Base-by-base conservation (phyloP, 92 coral and sea anemone genomes). In the Ricordea florida region DNA sequence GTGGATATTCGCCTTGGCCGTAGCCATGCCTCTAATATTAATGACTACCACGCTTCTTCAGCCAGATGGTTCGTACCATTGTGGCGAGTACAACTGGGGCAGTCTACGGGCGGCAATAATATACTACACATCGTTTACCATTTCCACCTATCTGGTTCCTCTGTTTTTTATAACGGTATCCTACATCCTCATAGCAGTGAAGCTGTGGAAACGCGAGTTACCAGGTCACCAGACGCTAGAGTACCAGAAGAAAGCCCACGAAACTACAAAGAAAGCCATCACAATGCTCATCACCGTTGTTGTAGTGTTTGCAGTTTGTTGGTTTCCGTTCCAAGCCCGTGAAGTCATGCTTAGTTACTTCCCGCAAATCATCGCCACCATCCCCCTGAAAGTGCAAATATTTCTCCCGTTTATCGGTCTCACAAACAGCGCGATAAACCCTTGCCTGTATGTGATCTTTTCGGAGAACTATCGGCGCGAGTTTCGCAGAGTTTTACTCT, bases 391-490 rank as follows among this genome's bases (percentile, higher is more conserved):
- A 22, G 24, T 87, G 0, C 56, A 41, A 18, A 41, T 83, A n/a
- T 79, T 69, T 53, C 71, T 91, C n/a, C 89, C 90, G 0, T 87
- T 83, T 81, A 69, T 91, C 26, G 97, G 97, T 13, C 63, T 83
- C n/a, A 42, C 86, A 10, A 91, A 91, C 70, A 79, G 87, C 6
- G 97, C 93, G 2, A 79, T 91, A 1, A 91, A 91, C 21, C 97
- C 97, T 17, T 52, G 72, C 34, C 78, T 91, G 75, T 91, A 91
- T 41, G 85, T 63, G 9, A 75, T 91, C 0, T 91, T 91, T 46
- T 91, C 97, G 10, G 90, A 91, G 76, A 91, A 91, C 55, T 91
- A 82, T 30, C 93, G 97, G 5, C 82, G 78, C 25, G 97, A 91
- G 61, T 91, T 87, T 66, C 56, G 59, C 16, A 76, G 84, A 8